Percentiles rank a stretch among this genome's conserved stretches.
Evolutionary conservation across 1,140 invertebrate genomes (phyloP).

Genomic region (Drosophila varians): DNA sequence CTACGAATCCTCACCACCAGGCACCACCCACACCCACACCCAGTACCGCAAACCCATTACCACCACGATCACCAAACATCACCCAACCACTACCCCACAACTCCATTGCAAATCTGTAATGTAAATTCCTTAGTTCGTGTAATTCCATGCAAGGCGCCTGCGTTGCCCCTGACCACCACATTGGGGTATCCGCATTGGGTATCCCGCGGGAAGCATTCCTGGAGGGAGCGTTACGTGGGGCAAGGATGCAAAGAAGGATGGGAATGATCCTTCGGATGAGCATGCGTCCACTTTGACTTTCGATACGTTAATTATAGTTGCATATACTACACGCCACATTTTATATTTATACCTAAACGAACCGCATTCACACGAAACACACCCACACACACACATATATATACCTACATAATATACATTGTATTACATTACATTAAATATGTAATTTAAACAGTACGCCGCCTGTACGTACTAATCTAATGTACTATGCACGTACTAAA

Average conservation of each 20-base stretch:
- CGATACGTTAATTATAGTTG: constrained; percentile 39
- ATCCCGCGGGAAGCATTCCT: background rate
- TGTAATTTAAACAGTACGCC: constrained; percentile 58
- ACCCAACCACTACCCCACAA: background rate
- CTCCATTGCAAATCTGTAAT: constrained; percentile 22
- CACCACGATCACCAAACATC: background rate
- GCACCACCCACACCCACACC: background rate
- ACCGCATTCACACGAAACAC: constrained; percentile 35
- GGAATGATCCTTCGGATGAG: constrained; percentile 1
- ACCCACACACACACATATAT: constrained; percentile 37
- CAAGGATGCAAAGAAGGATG: background rate
- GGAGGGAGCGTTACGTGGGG: background rate
- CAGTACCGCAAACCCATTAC: no score
- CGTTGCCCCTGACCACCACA: background rate
- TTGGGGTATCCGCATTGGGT: background rate
- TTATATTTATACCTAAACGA: constrained; percentile 50
- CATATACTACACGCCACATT: constrained; percentile 45
- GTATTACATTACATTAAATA: constrained; percentile 54
- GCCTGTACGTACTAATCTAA: constrained; percentile 46
- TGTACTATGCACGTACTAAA: constrained; percentile 60
- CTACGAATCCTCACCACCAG: constrained; percentile 4
- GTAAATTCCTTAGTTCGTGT: constrained; percentile 33
- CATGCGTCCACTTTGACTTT: constrained; percentile 4
- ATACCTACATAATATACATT: constrained; percentile 51
- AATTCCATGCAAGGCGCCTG: constrained; percentile 2